Conservation (phyloP, 2,888 invertebrate species). For the Norana najaformis region DNA sequence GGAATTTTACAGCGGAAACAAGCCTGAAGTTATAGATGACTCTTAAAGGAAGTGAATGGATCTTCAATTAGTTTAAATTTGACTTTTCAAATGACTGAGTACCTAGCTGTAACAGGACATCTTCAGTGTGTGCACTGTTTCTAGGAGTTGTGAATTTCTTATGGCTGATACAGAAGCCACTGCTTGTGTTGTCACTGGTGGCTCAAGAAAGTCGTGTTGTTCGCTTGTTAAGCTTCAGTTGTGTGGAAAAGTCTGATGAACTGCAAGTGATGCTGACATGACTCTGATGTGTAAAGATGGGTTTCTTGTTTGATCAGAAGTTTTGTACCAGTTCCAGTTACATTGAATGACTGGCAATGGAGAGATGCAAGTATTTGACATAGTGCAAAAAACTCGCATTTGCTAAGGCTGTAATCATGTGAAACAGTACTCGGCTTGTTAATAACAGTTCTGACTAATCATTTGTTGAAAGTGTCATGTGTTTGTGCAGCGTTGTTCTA, state of each 20-base stretch:
- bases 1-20: constrained; percentile 62
- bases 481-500: too few relatives aligned
- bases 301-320: too few relatives aligned
- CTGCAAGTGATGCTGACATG: not conserved
- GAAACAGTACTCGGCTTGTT: too few relatives aligned
- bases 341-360: too few relatives aligned
- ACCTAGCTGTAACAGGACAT: not conserved
- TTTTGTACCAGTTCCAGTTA: too few relatives aligned
- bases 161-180: not conserved
- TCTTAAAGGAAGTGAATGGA: not conserved
- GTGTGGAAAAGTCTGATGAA: not conserved
- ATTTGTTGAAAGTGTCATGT: too few relatives aligned
- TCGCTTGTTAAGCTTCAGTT: not conserved
- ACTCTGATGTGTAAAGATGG: too few relatives aligned
- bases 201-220: not conserved
- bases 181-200: not conserved
- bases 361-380: too few relatives aligned
- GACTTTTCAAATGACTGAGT: not conserved
- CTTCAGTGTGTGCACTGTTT: not conserved
- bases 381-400: too few relatives aligned
- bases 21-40: constrained; percentile 42
- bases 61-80: not conserved
- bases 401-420: too few relatives aligned
- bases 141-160: not conserved
- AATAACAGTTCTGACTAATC: too few relatives aligned